These are phyloP conservation scores for Yponomeuta plumbellus DNA, from an alignment of 2,888 invertebrate species.

Conservation along the genomic window DNA sequence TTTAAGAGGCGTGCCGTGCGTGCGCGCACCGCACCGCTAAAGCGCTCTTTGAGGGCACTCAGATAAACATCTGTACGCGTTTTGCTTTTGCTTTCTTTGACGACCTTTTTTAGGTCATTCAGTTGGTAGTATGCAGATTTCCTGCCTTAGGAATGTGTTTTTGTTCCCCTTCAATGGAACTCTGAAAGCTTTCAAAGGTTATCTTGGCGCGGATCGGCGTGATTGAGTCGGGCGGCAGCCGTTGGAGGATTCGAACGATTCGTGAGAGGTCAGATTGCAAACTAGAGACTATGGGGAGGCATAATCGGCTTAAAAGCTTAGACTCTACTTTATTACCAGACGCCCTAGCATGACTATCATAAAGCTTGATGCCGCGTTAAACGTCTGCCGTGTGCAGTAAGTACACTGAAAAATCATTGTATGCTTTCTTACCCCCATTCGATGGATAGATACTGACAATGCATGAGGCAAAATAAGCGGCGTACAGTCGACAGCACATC, in stretches of 20 bases:
- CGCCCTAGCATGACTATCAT: no score
- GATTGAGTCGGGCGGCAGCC: background rate
- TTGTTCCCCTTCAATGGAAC: background rate
- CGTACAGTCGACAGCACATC: no score
- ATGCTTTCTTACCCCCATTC: no score
- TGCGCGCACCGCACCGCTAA: slow-evolving; percentile 23
- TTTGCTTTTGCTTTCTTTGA: slow-evolving; percentile 10
- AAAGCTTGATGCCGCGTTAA: no score
- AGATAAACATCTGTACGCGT: background rate
- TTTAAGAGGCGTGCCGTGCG: slow-evolving; percentile 35
- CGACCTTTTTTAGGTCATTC: background rate
- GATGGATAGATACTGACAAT: no score
- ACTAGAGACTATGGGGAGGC: background rate
- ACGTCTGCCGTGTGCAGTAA: no score
- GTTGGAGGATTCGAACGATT: background rate
- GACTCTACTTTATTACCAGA: background rate
- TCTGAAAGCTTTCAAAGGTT: background rate
- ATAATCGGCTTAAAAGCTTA: background rate
- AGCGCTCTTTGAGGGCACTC: slow-evolving; percentile 29
- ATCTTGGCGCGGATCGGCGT: background rate
- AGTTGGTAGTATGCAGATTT: background rate
- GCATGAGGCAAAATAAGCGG: no score
- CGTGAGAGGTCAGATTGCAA: background rate
- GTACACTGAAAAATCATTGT: no score
- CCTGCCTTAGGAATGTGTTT: background rate